phyloP scores from a whole-genome alignment of 2,797 vertebrate genomes.

The Argya squamiceps region DNA sequence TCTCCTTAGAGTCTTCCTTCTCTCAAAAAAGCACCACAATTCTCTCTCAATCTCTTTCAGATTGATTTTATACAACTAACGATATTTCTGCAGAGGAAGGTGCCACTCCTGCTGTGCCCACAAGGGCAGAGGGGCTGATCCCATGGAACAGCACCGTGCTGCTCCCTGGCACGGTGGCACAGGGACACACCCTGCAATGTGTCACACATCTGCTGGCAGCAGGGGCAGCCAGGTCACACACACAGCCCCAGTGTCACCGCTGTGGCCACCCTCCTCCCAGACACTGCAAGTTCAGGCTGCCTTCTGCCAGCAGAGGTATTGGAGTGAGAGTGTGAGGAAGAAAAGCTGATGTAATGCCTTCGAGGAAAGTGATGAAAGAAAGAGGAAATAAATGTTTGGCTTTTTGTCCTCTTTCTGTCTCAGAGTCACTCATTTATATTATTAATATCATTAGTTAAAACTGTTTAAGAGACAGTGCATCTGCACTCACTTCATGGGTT shows the following conservation, averaged over 20 bases:
- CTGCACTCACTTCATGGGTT: not conserved
- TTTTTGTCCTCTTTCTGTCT: not conserved
- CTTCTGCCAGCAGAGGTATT: not conserved
- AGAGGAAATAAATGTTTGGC: not conserved
- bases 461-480: not conserved
- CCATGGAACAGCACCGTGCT: accelerated
- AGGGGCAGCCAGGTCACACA: accelerated
- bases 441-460: not conserved
- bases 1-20: not conserved
- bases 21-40: not conserved
- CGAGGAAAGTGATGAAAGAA: not conserved
- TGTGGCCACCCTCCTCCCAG: not conserved
- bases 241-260: accelerated
- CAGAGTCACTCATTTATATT: not conserved
- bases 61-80: not conserved
- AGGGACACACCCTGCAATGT: not conserved
- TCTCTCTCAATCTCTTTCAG: not conserved
- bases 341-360: not conserved
- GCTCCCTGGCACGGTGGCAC: not conserved
- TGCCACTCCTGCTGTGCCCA: not conserved
- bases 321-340: not conserved
- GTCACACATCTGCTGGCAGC: not conserved
- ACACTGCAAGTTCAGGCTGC: not conserved
- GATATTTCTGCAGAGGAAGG: not conserved
- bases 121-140: accelerated